Conservation (phyloP, 2,888 invertebrate genomes). For the Lasioglossum morio region DNA sequence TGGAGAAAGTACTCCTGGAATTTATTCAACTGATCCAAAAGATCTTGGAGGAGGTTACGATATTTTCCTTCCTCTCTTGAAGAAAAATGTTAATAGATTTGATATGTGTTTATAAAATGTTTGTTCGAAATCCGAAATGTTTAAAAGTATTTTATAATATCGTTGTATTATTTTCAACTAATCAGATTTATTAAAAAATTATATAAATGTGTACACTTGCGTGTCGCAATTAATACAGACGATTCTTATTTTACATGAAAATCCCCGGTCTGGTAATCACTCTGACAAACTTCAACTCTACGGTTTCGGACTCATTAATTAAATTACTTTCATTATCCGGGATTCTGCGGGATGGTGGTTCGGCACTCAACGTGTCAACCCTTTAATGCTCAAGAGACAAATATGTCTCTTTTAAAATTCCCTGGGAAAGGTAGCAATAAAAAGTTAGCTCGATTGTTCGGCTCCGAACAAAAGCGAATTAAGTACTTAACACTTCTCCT, state of each 20-base stretch:
- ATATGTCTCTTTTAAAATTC: neutral
- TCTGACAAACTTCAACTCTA: neutral
- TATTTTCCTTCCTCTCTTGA: neutral
- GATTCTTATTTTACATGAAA: neutral
- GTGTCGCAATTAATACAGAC: neutral
- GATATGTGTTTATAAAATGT: no score
- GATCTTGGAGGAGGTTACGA: neutral
- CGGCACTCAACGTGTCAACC: neutral
- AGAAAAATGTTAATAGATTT: neutral
- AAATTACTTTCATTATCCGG: neutral
- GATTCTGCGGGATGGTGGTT: neutral
- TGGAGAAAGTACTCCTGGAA: neutral
- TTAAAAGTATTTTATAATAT: neutral
- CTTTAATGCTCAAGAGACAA: neutral
- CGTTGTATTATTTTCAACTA: neutral
- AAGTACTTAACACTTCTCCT: neutral
- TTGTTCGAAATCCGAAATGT: no score
- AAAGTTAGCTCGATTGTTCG: neutral
- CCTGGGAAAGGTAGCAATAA: neutral
- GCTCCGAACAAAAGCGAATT: neutral
- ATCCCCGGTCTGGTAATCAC: neutral
- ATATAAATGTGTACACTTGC: neutral
- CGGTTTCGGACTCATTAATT: neutral
- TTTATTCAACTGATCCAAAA: neutral
- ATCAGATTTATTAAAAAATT: neutral